Evolutionary conservation across 2,797 vertebrate species (phyloP), one percentile per base, ranked within the genome.

Genomic region (Neosalanx taihuensis): DNA sequence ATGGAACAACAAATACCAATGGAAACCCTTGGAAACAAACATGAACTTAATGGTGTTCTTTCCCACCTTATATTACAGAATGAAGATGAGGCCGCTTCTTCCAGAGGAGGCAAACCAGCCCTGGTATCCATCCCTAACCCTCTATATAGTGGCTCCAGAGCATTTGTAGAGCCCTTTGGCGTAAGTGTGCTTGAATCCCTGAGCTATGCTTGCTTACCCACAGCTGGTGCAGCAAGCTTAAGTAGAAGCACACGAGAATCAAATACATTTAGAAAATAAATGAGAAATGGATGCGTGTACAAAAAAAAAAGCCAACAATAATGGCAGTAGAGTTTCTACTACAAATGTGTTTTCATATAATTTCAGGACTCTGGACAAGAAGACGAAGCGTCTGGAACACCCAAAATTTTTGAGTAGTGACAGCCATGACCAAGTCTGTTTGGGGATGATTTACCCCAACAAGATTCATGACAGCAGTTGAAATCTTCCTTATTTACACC

Each of bases 101-200:
- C 86, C 0, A 78, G 87, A 41, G 82, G 87, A 4, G 76, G 12
- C 35, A 94, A 86, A 64, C 92, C 94, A 0, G 84, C 93, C 1
- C 78, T 95, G 68, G 89, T 97, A n/a, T 94, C 93, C 9, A 91
- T 96, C 69, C 94, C 94, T 1, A 97, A 97, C 81, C 95, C 95
- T 2, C 85, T 95, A 72, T 97, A 95, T 83, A 91, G 81, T 23
- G 92, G 91, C 68, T 91, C 87, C 1, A 91, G 81, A 15, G 84
- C 86, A 18, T 92, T 94, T 30, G 74, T 75, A 17, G 94, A 95
- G n/a, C 93, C 94, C 0, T 94, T 94, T 68, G 92, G 86, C 81
- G 94, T 95, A 82, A 92, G 89, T 85, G 20, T 68, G 1, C 51
- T 17, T 56, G 51, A n/a, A 56, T 17, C 18, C 18, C 41, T 46